Conservation (phyloP, 2,888 invertebrate species). For the Crocallis elinguaria region DNA sequence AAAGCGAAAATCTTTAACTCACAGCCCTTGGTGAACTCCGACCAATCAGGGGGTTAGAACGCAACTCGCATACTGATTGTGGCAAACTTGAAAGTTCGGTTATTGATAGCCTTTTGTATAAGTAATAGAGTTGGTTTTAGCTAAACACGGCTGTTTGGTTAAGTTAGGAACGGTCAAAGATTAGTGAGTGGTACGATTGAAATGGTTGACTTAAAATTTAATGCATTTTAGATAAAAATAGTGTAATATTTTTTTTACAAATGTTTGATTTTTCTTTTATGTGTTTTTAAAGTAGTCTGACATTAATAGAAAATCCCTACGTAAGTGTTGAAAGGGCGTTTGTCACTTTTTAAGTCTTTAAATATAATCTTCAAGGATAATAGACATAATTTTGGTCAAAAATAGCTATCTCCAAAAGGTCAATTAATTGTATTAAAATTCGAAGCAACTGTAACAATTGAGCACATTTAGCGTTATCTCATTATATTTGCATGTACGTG, state of each 20-base stretch:
- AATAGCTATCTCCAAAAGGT: too few relatives aligned
- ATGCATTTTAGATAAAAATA: too few relatives aligned
- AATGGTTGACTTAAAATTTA: conserved; percentile 3
- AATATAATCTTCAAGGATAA: too few relatives aligned
- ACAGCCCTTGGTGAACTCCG: conserved; percentile 54
- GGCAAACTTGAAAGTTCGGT: conserved; percentile 23
- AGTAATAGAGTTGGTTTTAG: conserved; percentile 30
- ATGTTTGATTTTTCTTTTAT: too few relatives aligned
- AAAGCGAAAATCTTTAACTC: conserved; percentile 69
- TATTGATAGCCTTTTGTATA: conserved; percentile 20
- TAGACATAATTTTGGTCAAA: too few relatives aligned
- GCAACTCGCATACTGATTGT: conserved; percentile 71
- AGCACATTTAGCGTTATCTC: conserved; percentile 14
- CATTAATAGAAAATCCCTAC: too few relatives aligned
- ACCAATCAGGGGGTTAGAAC: conserved; percentile 69
- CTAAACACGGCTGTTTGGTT: neutral
- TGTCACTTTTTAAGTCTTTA: too few relatives aligned
- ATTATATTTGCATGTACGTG: conserved; percentile 10
- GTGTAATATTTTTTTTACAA: too few relatives aligned
- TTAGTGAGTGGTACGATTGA: conserved; percentile 19
- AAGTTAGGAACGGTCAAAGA: conserved; percentile 29
- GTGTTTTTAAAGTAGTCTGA: too few relatives aligned
- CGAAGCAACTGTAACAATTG: too few relatives aligned
- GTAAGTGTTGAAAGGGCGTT: too few relatives aligned
- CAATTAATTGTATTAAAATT: too few relatives aligned